Evolutionary conservation across 2,113 vertebrate species (phyloP).

Genomic region (Chionis minor): DNA sequence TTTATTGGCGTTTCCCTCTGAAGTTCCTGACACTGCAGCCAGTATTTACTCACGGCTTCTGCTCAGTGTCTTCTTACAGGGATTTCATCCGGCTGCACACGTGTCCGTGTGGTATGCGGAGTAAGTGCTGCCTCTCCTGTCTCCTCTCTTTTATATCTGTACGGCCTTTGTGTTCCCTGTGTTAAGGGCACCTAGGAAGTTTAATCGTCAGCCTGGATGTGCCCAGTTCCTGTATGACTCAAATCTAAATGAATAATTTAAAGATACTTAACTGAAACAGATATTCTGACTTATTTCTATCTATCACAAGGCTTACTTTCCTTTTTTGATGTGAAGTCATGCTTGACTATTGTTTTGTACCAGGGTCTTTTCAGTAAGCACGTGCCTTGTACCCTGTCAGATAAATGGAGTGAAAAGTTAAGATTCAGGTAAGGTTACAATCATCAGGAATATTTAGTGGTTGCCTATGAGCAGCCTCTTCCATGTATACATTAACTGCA

Average conservation of each 20-base stretch:
- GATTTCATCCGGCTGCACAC: rapidly evolving
- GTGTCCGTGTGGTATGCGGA: neutral
- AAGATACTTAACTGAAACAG: neutral
- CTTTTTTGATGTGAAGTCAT: too few relatives aligned
- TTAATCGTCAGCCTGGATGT: neutral
- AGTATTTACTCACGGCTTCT: neutral
- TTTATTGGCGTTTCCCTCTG: neutral
- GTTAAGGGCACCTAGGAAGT: neutral
- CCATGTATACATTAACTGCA: rapidly evolving
- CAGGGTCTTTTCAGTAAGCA: neutral
- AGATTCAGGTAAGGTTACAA: neutral
- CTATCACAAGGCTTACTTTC: neutral
- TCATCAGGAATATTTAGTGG: neutral
- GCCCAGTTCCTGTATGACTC: neutral
- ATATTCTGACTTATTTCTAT: neutral
- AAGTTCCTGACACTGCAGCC: neutral
- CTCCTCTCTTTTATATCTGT: neutral
- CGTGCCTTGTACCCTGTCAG: neutral
- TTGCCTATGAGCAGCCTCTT: neutral
- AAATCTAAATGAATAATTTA: neutral
- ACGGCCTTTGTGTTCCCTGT: neutral
- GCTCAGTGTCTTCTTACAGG: neutral
- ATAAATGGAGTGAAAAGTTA: neutral
- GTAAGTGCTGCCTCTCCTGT: neutral
- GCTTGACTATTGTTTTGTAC: neutral